Evolutionary conservation across 2,888 invertebrate species (phyloP), one percentile per base, ranked within the genome.

Genomic region (Macrophya annulata): DNA sequence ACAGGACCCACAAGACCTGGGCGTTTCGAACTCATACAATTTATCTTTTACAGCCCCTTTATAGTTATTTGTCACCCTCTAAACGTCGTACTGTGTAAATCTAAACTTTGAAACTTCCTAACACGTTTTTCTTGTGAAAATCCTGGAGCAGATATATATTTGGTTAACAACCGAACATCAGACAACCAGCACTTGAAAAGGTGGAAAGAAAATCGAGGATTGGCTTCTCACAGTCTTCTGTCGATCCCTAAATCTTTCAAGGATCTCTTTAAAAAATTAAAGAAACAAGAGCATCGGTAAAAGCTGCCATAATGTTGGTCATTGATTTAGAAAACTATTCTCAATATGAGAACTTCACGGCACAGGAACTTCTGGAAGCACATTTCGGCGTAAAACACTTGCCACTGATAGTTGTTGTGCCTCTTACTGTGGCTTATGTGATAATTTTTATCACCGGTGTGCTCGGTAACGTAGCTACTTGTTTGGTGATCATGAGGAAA

Each of bases 401-500:
- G 74, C 92, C 94, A 0, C 84, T 92, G 84, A 88, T 87, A 12
- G 85, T 93, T 25, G 92, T 91, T 12, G 81, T 93, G 83, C 94
- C 96, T 0, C 94, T 97, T 77, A 97, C 97, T 0, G 94, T 96
- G 84, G 94, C 97, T 51, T 97, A 98, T 90, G 94, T 96, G 86
- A 93, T 96, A 85, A 97, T 98, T 86, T 98, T 98, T 93, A 93
- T 98, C 76, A 97, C 97, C 0, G 98, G 98, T 0, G 95, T 98
- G 55, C 94, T 97, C 76, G 98, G 98, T 4, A 98, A 98, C 91
- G 94, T 97, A 43, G 95, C 96, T 4, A 98, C 98, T 9, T 98
- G 98, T 91, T 95, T 97, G 68, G 98, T 98, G 17, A 98, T 98
- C 84, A 95, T 96, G 10, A 95, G 95, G 51, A 97, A 98, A 91